Conservation (phyloP, 2,113 vertebrate genomes). For the Anhinga anhinga region DNA sequence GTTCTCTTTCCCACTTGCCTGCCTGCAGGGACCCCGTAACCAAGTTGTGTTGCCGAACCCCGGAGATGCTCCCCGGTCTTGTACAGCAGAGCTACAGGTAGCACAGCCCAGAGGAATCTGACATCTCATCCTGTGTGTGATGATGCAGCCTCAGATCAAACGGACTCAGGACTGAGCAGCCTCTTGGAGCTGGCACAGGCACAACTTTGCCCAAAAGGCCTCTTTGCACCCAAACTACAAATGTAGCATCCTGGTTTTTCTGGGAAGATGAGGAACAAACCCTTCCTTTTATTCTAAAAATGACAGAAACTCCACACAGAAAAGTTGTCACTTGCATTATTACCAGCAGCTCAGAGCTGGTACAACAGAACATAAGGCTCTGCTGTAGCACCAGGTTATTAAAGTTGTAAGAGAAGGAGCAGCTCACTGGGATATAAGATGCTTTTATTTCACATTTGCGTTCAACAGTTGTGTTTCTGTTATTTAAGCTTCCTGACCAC, state of each 20-base stretch:
- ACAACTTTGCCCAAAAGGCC: not conserved
- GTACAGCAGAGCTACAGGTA: not conserved
- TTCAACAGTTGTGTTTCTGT: not conserved
- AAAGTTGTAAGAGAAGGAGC: not conserved
- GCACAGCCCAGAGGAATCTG: not conserved
- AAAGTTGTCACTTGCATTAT: not conserved
- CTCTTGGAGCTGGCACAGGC: not conserved
- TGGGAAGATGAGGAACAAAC: not conserved
- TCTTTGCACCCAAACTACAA: not conserved
- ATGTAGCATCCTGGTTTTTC: not conserved
- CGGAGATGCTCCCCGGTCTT: rapidly evolving
- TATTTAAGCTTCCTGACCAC: not conserved
- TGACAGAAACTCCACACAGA: not conserved
- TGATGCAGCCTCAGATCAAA: not conserved
- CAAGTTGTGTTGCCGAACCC: not conserved
- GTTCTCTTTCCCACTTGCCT: not conserved
- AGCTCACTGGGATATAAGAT: not conserved
- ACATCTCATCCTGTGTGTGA: not conserved
- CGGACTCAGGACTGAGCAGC: rapidly evolving
- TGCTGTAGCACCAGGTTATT: not conserved
- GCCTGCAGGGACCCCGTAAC: not conserved
- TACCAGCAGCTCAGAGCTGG: not conserved
- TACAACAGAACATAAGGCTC: not conserved
- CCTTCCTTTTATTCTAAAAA: not conserved
- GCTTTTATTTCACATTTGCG: not conserved